These are phyloP conservation scores for Nannobrachium achirus DNA, from an alignment of 2,113 vertebrate genomes.

Conservation along the genomic window DNA sequence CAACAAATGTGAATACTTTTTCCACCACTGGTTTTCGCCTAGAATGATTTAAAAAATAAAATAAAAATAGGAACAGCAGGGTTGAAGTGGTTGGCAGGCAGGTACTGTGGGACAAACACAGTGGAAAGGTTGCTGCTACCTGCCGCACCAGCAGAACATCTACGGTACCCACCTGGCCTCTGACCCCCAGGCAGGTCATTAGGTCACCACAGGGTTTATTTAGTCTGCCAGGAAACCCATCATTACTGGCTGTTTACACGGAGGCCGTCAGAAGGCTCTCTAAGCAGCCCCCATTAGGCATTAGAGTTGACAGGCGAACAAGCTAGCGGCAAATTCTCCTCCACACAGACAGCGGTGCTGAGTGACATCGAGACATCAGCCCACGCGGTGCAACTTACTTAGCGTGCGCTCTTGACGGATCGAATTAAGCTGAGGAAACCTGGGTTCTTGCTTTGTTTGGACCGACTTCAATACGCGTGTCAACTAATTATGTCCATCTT, in stretches of 20 bases:
- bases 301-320: constrained; percentile 28
- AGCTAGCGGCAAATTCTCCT: constrained; percentile 9
- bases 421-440: constrained; percentile 45
- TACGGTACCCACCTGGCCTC: background rate
- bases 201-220: constrained; percentile 23
- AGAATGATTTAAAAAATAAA: no score
- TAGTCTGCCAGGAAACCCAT: constrained; percentile 26
- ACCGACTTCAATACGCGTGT: constrained; percentile 15
- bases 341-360: constrained; percentile 12
- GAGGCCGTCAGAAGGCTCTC: constrained; percentile 6
- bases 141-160: background rate
- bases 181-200: constrained; percentile 8
- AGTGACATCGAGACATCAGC: constrained; percentile 9
- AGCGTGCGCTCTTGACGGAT: constrained; percentile 39
- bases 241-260: constrained; percentile 25
- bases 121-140: constrained; percentile 11
- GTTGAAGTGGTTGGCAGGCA: background rate
- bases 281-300: constrained; percentile 31
- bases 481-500: constrained; percentile 26
- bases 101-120: background rate
- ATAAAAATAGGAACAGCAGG: no score
- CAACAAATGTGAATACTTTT: no score
- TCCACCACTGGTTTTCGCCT: no score
- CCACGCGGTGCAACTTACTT: constrained; percentile 29
- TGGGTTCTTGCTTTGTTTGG: constrained; percentile 22